Evolutionary conservation across 2,888 invertebrate species (phyloP).

Genomic region (Macrosiphum euphorbiae): DNA sequence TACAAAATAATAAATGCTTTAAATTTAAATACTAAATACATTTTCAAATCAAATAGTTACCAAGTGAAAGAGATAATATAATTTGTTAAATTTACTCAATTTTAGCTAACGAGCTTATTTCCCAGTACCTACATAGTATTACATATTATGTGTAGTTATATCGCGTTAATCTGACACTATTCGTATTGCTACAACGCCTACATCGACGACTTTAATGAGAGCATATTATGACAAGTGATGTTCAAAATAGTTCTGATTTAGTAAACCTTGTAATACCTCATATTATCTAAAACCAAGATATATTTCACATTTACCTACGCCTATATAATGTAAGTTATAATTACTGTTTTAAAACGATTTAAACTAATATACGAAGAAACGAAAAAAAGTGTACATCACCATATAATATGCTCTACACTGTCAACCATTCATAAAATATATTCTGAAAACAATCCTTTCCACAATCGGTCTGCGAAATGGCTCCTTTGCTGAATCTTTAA

Average conservation of each 20-base stretch:
- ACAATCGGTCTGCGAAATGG: neutral
- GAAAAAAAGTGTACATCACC: neutral
- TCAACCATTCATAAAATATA: neutral
- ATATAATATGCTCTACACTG: neutral
- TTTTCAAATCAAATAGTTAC: neutral
- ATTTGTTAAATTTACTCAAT: neutral
- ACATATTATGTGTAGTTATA: neutral
- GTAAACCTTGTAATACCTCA: neutral
- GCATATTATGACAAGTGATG: neutral
- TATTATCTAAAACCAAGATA: neutral
- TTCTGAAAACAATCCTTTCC: neutral
- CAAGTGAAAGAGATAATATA: neutral
- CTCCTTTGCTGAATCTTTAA: neutral
- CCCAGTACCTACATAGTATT: neutral
- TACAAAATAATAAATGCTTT: neutral
- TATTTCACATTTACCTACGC: neutral
- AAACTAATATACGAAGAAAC: neutral
- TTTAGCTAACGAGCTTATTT: neutral
- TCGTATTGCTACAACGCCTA: too few relatives aligned
- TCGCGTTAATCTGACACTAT: neutral
- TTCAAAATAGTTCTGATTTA: neutral
- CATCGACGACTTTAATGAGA: neutral
- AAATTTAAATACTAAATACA: neutral
- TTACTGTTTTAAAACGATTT: neutral
- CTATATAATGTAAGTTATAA: neutral